Evolutionary conservation across 2,888 invertebrate genomes (phyloP).

Genomic region (Automeris io): DNA sequence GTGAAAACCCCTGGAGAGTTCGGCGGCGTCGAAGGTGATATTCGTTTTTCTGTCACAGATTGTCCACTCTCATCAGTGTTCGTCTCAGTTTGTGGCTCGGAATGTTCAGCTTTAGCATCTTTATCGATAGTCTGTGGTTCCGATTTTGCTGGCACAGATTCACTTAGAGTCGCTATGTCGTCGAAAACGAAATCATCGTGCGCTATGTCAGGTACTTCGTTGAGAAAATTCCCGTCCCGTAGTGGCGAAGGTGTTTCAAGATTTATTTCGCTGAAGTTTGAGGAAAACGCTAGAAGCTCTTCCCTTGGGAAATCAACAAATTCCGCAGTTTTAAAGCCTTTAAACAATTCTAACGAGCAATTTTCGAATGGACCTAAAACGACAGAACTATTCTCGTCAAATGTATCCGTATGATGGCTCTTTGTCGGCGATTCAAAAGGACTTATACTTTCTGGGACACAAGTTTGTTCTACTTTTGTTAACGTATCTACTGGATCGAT

Average conservation of each 20-base stretch:
- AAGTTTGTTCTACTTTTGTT: slow-evolving; percentile 49
- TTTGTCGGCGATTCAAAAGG: slow-evolving; percentile 67
- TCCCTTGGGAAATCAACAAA: slow-evolving; percentile 60
- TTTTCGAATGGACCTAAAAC: slow-evolving; percentile 78
- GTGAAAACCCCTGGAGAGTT: slow-evolving; percentile 63
- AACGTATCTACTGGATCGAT: slow-evolving; percentile 31
- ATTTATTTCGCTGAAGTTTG: slow-evolving; percentile 72
- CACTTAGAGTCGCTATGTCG: slow-evolving; percentile 41
- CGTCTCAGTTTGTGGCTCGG: slow-evolving; percentile 31
- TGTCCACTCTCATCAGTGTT: slow-evolving; percentile 40
- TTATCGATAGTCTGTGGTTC: background rate
- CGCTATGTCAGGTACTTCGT: slow-evolving; percentile 64
- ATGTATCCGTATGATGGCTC: slow-evolving; percentile 64
- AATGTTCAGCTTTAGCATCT: slow-evolving; percentile 12
- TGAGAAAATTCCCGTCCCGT: slow-evolving; percentile 62
- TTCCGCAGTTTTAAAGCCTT: slow-evolving; percentile 64
- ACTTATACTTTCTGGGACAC: slow-evolving; percentile 47
- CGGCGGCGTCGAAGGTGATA: slow-evolving; percentile 62
- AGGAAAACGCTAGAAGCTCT: slow-evolving; percentile 71
- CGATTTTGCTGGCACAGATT: slow-evolving; percentile 26
- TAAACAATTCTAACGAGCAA: slow-evolving; percentile 69
- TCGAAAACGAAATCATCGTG: slow-evolving; percentile 52
- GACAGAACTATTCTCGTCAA: slow-evolving; percentile 72
- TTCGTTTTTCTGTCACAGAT: slow-evolving; percentile 49
- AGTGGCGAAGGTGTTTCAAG: slow-evolving; percentile 66